phyloP scores from a whole-genome alignment of 2,113 vertebrate species.

The Stomatorhinus ivindoensis region DNA sequence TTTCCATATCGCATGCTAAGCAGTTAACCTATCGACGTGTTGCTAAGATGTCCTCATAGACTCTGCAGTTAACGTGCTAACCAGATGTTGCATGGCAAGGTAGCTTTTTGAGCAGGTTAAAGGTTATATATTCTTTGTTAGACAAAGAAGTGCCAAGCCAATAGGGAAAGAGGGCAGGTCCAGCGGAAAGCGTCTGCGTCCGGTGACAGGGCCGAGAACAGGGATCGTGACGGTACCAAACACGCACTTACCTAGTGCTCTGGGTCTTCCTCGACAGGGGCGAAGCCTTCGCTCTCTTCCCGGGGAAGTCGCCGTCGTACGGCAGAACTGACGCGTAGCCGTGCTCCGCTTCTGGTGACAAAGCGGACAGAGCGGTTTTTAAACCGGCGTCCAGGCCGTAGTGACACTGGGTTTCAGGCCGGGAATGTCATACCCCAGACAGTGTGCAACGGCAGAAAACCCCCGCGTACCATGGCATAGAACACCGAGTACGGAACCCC shows the following conservation, averaged over 20 bases:
- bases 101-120: background rate
- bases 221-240: background rate
- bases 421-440: background rate
- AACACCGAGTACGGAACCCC: too few species aligned
- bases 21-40: background rate
- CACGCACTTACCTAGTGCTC: conserved; percentile 80
- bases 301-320: conserved; percentile 81
- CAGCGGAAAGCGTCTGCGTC: background rate
- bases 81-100: background rate
- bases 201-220: background rate
- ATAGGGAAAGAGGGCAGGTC: background rate
- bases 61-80: background rate
- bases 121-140: background rate
- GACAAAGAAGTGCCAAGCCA: background rate
- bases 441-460: background rate
- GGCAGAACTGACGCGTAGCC: conserved; percentile 95
- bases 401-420: background rate
- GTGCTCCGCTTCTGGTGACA: conserved; percentile 88
- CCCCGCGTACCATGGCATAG: background rate
- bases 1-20: background rate
- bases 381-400: background rate
- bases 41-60: background rate
- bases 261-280: conserved; percentile 81
- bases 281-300: conserved; percentile 89
- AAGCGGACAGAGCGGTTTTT: conserved; percentile 40